Evolutionary conservation across 2,888 invertebrate genomes (phyloP).

Genomic region (Andrena camellia): DNA sequence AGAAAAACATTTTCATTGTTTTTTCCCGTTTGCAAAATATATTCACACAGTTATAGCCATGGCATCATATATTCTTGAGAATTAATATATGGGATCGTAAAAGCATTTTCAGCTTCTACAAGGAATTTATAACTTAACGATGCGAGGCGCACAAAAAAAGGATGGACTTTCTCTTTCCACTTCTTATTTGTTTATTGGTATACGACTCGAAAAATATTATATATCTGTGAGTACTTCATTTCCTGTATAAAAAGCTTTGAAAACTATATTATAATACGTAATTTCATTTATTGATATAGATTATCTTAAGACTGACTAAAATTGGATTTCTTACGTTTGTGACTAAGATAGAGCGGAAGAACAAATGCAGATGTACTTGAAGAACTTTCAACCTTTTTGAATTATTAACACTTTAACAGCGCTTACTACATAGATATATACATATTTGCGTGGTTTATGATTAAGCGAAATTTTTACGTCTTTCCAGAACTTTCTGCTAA

Average conservation of each 20-base stretch:
- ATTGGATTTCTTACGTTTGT: slow-evolving; percentile 49
- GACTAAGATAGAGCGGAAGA: slow-evolving; percentile 21
- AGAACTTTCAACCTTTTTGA: slow-evolving; percentile 8
- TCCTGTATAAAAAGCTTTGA: slow-evolving; percentile 39
- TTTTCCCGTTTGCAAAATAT: slow-evolving; percentile 40
- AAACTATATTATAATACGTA: slow-evolving; percentile 31
- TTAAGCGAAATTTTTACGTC: slow-evolving; percentile 11
- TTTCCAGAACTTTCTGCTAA: slow-evolving; percentile 48
- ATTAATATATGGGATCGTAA: slow-evolving; percentile 46
- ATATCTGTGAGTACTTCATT: slow-evolving; percentile 42
- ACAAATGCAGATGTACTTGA: slow-evolving; percentile 27
- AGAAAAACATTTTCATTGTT: slow-evolving; percentile 49
- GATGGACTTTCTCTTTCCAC: slow-evolving; percentile 45
- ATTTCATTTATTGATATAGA: slow-evolving; percentile 41
- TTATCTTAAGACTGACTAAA: slow-evolving; percentile 42
- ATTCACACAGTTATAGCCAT: slow-evolving; percentile 39
- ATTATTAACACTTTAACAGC: slow-evolving; percentile 37
- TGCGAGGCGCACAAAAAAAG: slow-evolving; percentile 42
- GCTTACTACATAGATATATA: slow-evolving; percentile 41
- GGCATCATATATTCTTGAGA: slow-evolving; percentile 43
- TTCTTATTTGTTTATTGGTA: slow-evolving; percentile 49
- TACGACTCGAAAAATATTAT: slow-evolving; percentile 47
- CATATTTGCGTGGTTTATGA: slow-evolving; percentile 26
- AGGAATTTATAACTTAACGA: slow-evolving; percentile 60
- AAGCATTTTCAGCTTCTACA: slow-evolving; percentile 61